Evolutionary conservation across 2,797 vertebrate genomes (phyloP).

Genomic region (Mastacembelus armatus): DNA sequence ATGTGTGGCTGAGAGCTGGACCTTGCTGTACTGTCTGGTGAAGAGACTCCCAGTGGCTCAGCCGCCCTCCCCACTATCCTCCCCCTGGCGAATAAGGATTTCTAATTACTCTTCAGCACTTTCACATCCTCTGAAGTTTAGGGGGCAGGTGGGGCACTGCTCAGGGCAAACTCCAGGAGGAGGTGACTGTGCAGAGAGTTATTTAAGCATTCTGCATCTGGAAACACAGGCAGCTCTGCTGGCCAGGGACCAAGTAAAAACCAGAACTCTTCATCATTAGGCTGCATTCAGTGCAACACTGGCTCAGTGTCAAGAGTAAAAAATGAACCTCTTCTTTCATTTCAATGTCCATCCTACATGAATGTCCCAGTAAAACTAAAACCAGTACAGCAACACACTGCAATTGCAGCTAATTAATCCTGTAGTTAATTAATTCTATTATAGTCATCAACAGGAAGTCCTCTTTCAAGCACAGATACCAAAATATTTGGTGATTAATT

Average conservation of each 20-base stretch:
- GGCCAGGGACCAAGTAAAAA: not conserved
- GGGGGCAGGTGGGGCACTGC: conserved; percentile 3
- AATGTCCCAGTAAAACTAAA: too few relatives aligned
- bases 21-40: conserved; percentile 47
- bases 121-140: conserved; percentile 49
- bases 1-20: conserved; percentile 61
- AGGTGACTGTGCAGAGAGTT: not conserved
- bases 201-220: not conserved
- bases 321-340: not conserved
- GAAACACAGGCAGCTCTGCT: not conserved
- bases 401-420: not conserved
- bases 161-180: conserved; percentile 9
- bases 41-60: conserved; percentile 43
- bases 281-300: not conserved
- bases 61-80: not conserved
- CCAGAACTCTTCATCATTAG: not conserved
- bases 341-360: not conserved
- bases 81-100: conserved; percentile 30
- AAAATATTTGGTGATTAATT: not conserved
- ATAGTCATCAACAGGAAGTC: not conserved
- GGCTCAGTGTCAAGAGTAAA: not conserved
- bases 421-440: too few relatives aligned
- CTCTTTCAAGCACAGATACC: not conserved
- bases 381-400: not conserved
- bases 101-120: conserved; percentile 69